Evolutionary conservation across 2,888 invertebrate species (phyloP).

Genomic region (Ischnura elegans): DNA sequence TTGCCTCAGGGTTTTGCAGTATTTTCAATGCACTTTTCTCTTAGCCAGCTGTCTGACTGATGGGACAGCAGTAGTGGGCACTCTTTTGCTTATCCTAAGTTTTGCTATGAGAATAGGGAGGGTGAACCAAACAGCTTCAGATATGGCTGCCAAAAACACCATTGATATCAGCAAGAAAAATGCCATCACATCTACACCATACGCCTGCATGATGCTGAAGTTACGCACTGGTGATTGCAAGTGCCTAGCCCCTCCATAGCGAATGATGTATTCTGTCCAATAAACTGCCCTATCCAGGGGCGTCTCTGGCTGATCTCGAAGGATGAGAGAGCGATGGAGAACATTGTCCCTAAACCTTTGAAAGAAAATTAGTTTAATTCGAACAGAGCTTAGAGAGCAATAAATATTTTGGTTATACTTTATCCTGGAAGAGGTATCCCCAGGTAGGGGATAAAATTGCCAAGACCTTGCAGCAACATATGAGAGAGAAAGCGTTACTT

Average conservation of each 20-base stretch:
- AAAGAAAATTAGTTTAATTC: not conserved
- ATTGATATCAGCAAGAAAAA: conserved; percentile 76
- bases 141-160: not conserved
- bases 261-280: conserved; percentile 92
- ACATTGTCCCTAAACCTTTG: conserved; percentile 83
- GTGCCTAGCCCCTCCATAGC: conserved; percentile 89
- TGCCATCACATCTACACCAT: conserved; percentile 82
- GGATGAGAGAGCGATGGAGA: conserved; percentile 83
- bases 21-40: not conserved
- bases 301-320: conserved; percentile 87
- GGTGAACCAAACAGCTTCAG: not conserved
- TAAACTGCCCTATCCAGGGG: conserved; percentile 89
- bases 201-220: conserved; percentile 84
- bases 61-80: not conserved
- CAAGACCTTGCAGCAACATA: too few relatives aligned
- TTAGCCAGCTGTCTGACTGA: not conserved
- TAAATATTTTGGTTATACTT: too few relatives aligned
- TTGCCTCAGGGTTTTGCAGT: not conserved
- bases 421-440: too few relatives aligned
- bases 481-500: too few relatives aligned
- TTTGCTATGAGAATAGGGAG: not conserved
- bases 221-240: conserved; percentile 87
- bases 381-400: too few relatives aligned
- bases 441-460: too few relatives aligned
- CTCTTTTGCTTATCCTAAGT: not conserved